A percentile compares a stretch with the other conserved stretches of the same genome.
phyloP scores from a whole-genome alignment of 2,797 vertebrate genomes.

The Sebastes miniatus region DNA sequence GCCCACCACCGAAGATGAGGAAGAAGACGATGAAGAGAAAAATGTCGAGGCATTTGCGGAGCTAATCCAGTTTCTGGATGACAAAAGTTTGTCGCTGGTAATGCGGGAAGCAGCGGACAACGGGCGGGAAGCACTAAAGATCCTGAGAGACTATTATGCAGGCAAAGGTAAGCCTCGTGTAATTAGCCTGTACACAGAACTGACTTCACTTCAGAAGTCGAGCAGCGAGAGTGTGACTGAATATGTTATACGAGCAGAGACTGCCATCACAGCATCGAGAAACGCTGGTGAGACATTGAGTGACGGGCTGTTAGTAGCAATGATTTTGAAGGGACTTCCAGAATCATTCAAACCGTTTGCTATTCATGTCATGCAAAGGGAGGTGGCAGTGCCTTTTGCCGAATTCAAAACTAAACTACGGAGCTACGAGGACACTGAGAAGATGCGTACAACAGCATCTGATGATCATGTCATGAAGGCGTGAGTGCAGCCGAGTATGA shows the following conservation, averaged over 20 bases:
- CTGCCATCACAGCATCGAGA: not conserved
- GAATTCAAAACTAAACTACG: not conserved
- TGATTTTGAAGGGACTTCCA: not conserved
- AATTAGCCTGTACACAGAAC: not conserved
- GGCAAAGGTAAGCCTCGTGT: not conserved
- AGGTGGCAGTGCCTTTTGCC: not conserved
- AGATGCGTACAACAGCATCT: not conserved
- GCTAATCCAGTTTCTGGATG: not conserved
- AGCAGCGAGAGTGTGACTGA: not conserved
- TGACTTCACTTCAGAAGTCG: not conserved
- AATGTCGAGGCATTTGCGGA: not conserved
- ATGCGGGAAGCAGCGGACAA: not conserved
- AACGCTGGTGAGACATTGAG: not conserved
- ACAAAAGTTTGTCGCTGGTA: not conserved
- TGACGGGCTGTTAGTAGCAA: not conserved
- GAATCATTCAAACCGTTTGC: not conserved
- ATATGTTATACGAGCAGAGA: not conserved
- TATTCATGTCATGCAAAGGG: not conserved
- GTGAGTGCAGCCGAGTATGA: not conserved
- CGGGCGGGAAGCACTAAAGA: not conserved
- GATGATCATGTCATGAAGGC: not conserved
- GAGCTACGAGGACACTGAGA: not conserved
- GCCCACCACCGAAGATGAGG: not conserved
- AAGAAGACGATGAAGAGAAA: not conserved
- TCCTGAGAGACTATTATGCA: not conserved